These are phyloP conservation scores for Mionectes olivaceus DNA, from an alignment of 2,797 vertebrate genomes.

Conservation along the genomic window DNA sequence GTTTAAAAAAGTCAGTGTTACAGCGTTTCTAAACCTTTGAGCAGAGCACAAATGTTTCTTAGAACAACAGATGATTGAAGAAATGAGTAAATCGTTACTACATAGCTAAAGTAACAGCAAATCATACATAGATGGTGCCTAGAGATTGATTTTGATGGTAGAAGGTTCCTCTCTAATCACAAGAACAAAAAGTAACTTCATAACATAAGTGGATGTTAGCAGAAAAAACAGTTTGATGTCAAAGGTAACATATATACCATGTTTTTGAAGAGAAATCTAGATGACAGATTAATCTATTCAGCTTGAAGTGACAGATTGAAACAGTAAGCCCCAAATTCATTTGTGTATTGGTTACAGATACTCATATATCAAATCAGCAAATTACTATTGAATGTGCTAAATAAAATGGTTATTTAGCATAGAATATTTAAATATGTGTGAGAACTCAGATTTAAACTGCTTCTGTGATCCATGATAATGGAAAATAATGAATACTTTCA, in stretches of 20 bases:
- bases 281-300: neutral
- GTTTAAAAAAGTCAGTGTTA: slow-evolving; percentile 13
- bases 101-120: neutral
- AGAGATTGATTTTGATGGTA: neutral
- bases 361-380: neutral
- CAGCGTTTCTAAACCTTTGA: neutral
- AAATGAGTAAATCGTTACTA: neutral
- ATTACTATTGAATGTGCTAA: neutral
- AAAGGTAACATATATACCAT: neutral
- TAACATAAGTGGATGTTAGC: neutral
- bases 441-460: neutral
- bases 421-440: neutral
- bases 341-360: neutral
- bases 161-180: neutral
- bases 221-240: neutral
- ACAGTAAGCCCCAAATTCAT: neutral
- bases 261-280: neutral
- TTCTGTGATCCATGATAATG: neutral
- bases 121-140: neutral
- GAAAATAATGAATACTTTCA: neutral
- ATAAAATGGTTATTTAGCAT: neutral
- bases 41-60: neutral
- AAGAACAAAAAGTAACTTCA: neutral
- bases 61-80: neutral
- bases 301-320: neutral